Evolutionary conservation across 1,140 invertebrate species (phyloP).

Genomic region (Zaprionus davidi): DNA sequence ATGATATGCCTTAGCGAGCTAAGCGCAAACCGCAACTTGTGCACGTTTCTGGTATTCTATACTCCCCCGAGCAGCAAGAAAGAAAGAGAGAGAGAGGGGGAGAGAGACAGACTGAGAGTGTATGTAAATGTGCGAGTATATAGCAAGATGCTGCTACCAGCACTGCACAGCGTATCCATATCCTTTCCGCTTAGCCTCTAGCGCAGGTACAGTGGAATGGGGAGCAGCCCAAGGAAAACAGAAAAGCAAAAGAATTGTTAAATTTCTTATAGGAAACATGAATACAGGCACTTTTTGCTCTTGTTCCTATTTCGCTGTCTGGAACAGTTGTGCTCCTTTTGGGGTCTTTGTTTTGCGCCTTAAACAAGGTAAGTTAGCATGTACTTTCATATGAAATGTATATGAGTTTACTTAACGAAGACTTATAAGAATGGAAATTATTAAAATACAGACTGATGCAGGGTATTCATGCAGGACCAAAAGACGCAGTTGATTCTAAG

Average conservation of each 20-base stretch:
- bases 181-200: conserved; percentile 54
- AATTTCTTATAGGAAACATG: conserved; percentile 5
- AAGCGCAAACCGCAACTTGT: conserved; percentile 74
- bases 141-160: conserved; percentile 20
- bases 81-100: not conserved
- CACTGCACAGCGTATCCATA: conserved; percentile 55
- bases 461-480: conserved; percentile 36
- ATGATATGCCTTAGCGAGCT: conserved; percentile 31
- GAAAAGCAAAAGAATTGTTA: conserved; percentile 51
- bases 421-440: conserved; percentile 50
- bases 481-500: not conserved
- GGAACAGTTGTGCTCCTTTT: conserved; percentile 32
- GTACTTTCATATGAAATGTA: conserved; percentile 53
- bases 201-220: conserved; percentile 18
- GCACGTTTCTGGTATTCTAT: conserved; percentile 64
- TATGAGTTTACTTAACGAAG: conserved; percentile 54
- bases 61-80: not conserved
- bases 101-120: not conserved
- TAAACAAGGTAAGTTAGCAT: conserved; percentile 63
- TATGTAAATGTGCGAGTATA: conserved; percentile 2
- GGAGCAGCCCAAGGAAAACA: conserved; percentile 13
- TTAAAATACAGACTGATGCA: conserved; percentile 37
- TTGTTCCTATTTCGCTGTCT: conserved; percentile 32
- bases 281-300: not conserved
- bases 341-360: conserved; percentile 51